A percentile compares a stretch with the other conserved stretches of the same genome.
Conservation (phyloP, 2,888 invertebrate species). For the Empis stercorea region DNA sequence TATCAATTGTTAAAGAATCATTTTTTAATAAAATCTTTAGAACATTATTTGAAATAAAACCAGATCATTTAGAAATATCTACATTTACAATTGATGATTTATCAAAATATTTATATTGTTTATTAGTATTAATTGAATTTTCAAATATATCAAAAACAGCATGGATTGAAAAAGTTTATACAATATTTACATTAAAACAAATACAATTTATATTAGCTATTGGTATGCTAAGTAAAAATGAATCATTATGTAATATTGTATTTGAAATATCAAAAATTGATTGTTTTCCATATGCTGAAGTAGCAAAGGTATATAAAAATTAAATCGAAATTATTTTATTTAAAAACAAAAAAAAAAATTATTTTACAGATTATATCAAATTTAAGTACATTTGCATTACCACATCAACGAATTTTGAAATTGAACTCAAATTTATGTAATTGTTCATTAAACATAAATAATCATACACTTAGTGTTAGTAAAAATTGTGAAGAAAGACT, state of each 20-base stretch:
- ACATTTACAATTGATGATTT: constrained; percentile 19
- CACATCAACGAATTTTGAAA: constrained; percentile 21
- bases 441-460: constrained; percentile 10
- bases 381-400: not conserved
- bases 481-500: constrained; percentile 28
- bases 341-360: too few relatives aligned
- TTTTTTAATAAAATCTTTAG: constrained; percentile 32
- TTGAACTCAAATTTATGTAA: constrained; percentile 8
- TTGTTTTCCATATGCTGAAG: constrained; percentile 26
- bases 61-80: constrained; percentile 17
- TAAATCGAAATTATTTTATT: too few relatives aligned
- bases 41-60: constrained; percentile 20
- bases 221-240: constrained; percentile 24
- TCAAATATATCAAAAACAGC: constrained; percentile 31
- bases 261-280: constrained; percentile 32
- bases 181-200: constrained; percentile 24
- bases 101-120: constrained; percentile 26
- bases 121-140: constrained; percentile 27
- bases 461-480: constrained; percentile 30
- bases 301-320: constrained; percentile 24
- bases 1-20: constrained; percentile 30
- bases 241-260: constrained; percentile 24
- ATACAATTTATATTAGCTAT: constrained; percentile 30
- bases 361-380: too few relatives aligned
- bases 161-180: constrained; percentile 29